phyloP scores from a whole-genome alignment of 2,113 vertebrate species.

The Drymodes brunneopygia region DNA sequence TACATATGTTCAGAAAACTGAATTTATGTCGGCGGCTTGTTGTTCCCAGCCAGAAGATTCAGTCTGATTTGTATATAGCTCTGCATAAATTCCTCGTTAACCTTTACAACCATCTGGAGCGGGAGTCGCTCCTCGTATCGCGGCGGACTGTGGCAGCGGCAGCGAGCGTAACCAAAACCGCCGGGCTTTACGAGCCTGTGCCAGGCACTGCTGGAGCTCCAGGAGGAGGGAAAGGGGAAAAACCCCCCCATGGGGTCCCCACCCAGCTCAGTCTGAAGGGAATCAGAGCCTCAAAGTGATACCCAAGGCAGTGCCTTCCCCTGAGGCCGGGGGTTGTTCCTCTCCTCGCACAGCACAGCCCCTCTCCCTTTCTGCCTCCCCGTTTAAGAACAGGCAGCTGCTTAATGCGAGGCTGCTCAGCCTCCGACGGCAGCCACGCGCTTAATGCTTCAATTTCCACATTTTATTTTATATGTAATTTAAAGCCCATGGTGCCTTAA shows the following conservation, averaged over 20 bases:
- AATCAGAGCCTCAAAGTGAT: not conserved
- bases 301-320: not conserved
- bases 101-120: slow-evolving; percentile 63
- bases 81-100: slow-evolving; percentile 60
- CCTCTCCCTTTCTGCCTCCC: slow-evolving; percentile 50
- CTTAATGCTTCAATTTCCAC: slow-evolving; percentile 81
- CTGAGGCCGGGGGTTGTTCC: not conserved
- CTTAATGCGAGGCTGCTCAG: slow-evolving; percentile 68
- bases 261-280: not conserved
- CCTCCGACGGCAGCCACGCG: slow-evolving; percentile 62
- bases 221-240: not conserved
- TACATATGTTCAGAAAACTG: slow-evolving; percentile 61
- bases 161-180: not conserved
- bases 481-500: slow-evolving; percentile 83
- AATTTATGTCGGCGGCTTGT: slow-evolving; percentile 60
- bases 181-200: not conserved
- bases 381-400: slow-evolving; percentile 43
- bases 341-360: not conserved
- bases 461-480: slow-evolving; percentile 83
- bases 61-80: slow-evolving; percentile 53
- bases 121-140: slow-evolving; percentile 22
- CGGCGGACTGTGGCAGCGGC: slow-evolving; percentile 2
- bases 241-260: not conserved
- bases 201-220: not conserved
- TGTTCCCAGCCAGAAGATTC: slow-evolving; percentile 50